phyloP scores from a whole-genome alignment of 2,113 vertebrate genomes.

The Circaetus gallicus region DNA sequence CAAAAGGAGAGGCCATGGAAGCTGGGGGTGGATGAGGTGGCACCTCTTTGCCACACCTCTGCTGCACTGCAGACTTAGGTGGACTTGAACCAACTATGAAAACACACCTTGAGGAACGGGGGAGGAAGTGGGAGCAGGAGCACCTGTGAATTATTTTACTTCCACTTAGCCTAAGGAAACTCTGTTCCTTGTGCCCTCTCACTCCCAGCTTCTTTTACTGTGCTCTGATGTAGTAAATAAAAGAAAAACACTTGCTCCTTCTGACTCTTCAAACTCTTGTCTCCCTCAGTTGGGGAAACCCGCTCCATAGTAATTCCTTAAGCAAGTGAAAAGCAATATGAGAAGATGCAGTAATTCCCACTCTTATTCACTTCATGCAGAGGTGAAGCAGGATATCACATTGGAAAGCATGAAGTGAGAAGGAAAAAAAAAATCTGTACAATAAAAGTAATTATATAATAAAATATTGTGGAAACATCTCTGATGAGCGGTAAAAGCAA shows the following conservation, averaged over 20 bases:
- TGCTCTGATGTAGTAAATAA: not conserved
- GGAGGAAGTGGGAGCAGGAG: not conserved
- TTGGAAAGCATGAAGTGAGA: not conserved
- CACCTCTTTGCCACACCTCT: not conserved
- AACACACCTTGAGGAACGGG: not conserved
- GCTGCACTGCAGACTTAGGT: not conserved
- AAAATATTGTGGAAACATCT: not conserved
- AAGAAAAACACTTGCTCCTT: not conserved
- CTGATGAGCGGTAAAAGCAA: not conserved
- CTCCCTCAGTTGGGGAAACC: not conserved
- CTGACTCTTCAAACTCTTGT: not conserved
- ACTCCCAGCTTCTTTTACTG: not conserved
- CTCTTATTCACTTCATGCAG: not conserved
- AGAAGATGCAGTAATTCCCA: not conserved
- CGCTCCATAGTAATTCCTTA: not conserved
- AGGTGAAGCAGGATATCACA: not conserved
- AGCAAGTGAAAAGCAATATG: not conserved
- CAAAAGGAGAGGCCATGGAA: slow-evolving; percentile 32
- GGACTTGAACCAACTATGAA: not conserved
- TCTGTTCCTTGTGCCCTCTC: not conserved
- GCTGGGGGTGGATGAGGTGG: slow-evolving; percentile 13
- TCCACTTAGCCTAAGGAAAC: not conserved
- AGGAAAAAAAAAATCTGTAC: not conserved
- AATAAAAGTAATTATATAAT: not conserved
- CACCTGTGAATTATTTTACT: not conserved